Base-by-base conservation (phyloP, 2,113 vertebrate species). In the Tragelaphus imberbis region DNA sequence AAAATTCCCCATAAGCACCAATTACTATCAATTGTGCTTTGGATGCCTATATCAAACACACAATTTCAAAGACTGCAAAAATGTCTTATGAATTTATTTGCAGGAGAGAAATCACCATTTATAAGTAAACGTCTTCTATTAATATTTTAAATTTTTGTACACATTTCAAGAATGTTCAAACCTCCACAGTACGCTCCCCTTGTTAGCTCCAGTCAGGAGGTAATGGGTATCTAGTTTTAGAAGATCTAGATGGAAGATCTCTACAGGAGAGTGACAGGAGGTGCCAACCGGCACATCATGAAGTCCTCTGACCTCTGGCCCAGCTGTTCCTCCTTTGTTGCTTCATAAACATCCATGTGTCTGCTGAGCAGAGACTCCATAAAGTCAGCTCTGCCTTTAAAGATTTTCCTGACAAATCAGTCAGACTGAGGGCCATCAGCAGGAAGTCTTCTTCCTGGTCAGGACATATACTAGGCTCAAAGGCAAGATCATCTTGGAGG, bases 221-320 rank as follows among this genome's bases (percentile, higher is more conserved):
- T 55, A 61, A 63, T 33, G 16, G 51, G 59, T 4, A 8, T 8
- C 61, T 55, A 0, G 28, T 61, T 80, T 96, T 71, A 44, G n/a
- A n/a, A n/a, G n/a, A n/a, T n/a, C n/a, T 40, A 55, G 27, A 56
- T 0, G 5, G n/a, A n/a, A 58, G 33, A 47, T 28, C 36, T 17
- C 88, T 84, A 71, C 23, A 30, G 23, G 51, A 87, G 75, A 36
- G 65, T 27, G 23, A 17, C 21, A 53, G 16, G 61, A 13, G 6
- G 12, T 91, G 86, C 94, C 80, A 85, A 15, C 27, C 6, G 88
- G 51, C 88, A 94, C 36, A 30, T 30, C 28, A 8, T 13, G 12
- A 55, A 75, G 68, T 61, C 84, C 56, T 89, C 97, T 91, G 85
- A 92, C 65, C 86, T 88, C 44, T 61, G 77, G 23, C 96, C 96